phyloP scores from a whole-genome alignment of 2,797 vertebrate species.

The Otolemur crassicaudatus region DNA sequence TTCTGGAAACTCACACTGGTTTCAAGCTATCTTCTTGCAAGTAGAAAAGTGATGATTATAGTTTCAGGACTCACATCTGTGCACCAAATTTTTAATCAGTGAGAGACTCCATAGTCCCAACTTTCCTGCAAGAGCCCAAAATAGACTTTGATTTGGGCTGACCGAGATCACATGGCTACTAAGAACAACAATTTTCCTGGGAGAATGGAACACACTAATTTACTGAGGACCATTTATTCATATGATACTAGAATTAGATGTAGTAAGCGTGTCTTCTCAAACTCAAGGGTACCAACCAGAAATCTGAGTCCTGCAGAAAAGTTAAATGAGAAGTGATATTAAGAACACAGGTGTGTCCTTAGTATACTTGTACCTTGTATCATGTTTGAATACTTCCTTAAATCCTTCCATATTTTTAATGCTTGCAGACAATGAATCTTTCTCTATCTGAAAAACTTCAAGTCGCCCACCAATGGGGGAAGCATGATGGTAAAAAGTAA shows the following conservation, averaged over 20 bases:
- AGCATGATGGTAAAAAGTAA: neutral
- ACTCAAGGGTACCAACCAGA: neutral
- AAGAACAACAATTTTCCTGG: neutral
- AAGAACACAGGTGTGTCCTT: neutral
- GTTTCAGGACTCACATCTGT: neutral
- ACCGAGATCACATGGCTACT: neutral
- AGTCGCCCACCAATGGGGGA: neutral
- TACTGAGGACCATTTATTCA: neutral
- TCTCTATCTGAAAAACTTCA: neutral
- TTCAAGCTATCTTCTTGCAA: neutral
- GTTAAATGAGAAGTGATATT: neutral
- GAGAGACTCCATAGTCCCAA: neutral
- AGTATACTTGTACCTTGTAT: neutral
- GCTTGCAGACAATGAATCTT: neutral
- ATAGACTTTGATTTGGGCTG: neutral
- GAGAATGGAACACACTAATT: neutral
- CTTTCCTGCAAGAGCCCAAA: neutral
- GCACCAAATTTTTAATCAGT: neutral
- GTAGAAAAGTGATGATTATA: neutral
- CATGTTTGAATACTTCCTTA: neutral
- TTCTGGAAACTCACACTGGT: neutral
- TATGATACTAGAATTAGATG: neutral
- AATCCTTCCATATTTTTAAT: neutral
- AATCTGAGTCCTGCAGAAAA: neutral
- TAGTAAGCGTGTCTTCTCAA: neutral